Evolutionary conservation across 2,113 vertebrate genomes (phyloP).

Genomic region (Marmota flaviventris): DNA sequence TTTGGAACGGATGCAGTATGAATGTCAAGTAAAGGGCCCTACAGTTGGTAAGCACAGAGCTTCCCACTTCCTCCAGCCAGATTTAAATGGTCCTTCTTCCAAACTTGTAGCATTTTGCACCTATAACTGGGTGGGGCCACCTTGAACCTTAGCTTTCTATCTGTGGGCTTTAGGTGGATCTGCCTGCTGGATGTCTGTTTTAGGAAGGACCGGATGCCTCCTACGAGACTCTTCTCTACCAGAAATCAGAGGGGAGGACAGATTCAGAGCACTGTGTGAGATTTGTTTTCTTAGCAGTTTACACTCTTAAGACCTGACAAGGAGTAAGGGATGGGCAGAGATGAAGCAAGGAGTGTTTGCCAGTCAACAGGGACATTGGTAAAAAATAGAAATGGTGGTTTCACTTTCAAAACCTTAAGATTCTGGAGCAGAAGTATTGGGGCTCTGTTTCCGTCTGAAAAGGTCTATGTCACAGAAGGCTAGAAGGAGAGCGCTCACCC

Average conservation of each 20-base stretch:
- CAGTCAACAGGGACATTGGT: not conserved
- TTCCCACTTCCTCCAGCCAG: not conserved
- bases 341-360: not conserved
- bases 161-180: not conserved
- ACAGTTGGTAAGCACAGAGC: not conserved
- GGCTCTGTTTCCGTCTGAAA: not conserved
- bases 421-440: not conserved
- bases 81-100: not conserved
- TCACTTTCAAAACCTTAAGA: constrained; percentile 14
- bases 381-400: not conserved
- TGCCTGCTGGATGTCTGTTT: not conserved
- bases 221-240: not conserved
- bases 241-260: not conserved
- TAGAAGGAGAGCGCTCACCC: not conserved
- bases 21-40: not conserved
- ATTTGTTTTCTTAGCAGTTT: not conserved
- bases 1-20: not conserved
- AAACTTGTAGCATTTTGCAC: not conserved
- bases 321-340: not conserved
- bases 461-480: not conserved
- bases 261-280: not conserved
- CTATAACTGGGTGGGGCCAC: not conserved
- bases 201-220: not conserved
- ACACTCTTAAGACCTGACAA: not conserved
- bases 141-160: not conserved